Percentiles rank a stretch among this genome's conserved stretches.
phyloP scores from a whole-genome alignment of 2,888 invertebrate genomes.

The Malachius bipustulatus region DNA sequence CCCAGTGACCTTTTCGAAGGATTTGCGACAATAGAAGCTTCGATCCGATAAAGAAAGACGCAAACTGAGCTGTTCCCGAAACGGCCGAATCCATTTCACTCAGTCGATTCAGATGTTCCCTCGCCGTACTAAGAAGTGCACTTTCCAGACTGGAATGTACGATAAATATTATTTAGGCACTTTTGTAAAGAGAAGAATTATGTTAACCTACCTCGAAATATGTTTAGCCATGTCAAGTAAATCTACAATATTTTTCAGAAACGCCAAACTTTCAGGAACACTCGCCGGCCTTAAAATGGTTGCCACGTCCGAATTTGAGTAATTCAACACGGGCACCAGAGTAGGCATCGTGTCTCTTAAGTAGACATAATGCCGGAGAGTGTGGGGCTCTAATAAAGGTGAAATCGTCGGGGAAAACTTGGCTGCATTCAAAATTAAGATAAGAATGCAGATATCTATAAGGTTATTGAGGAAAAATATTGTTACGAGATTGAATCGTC shows the following conservation, averaged over 20 bases:
- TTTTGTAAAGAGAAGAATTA: not conserved
- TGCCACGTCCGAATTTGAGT: slow-evolving; percentile 34
- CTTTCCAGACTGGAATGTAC: slow-evolving; percentile 1
- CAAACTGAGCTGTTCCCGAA: slow-evolving; percentile 71
- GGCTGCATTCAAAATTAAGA: slow-evolving; percentile 90
- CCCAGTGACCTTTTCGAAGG: slow-evolving; percentile 37
- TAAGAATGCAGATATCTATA: slow-evolving; percentile 73
- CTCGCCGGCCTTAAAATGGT: slow-evolving; percentile 38
- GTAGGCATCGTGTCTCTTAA: slow-evolving; percentile 85
- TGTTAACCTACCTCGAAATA: slow-evolving; percentile 36
- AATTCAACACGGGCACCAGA: slow-evolving; percentile 63
- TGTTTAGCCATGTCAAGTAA: slow-evolving; percentile 59
- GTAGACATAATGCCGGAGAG: slow-evolving; percentile 86
- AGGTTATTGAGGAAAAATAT: slow-evolving; percentile 14
- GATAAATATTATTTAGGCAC: too few relatives aligned
- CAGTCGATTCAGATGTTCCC: slow-evolving; percentile 55
- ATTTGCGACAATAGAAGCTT: slow-evolving; percentile 47
- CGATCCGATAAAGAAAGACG: slow-evolving; percentile 64
- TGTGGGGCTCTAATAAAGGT: slow-evolving; percentile 85
- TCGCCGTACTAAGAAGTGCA: slow-evolving; percentile 48
- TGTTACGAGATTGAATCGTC: too few relatives aligned
- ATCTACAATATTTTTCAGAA: slow-evolving; percentile 60
- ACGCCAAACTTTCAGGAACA: slow-evolving; percentile 54
- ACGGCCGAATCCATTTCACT: slow-evolving; percentile 71
- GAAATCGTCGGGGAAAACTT: slow-evolving; percentile 81